Evolutionary conservation across 2,888 invertebrate genomes (phyloP).

Genomic region (Sacculina carcini): DNA sequence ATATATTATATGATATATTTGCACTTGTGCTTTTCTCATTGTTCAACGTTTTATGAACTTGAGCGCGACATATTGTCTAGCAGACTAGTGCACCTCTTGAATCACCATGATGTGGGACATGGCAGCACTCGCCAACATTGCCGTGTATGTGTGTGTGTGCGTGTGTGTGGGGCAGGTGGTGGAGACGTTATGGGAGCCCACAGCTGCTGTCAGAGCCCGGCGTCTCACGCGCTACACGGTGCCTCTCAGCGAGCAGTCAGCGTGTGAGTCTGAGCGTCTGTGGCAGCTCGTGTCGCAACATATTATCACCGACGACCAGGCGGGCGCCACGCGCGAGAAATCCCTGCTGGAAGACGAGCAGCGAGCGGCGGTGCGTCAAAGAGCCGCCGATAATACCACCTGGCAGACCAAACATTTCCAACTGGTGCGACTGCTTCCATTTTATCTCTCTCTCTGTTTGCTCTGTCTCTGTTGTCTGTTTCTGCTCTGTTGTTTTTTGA

Average conservation of each 20-base stretch:
- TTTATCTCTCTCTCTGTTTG: no score
- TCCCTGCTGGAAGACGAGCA: slow-evolving; percentile 68
- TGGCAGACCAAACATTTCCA: slow-evolving; percentile 49
- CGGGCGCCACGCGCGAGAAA: slow-evolving; percentile 62
- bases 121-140: background rate
- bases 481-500: no score
- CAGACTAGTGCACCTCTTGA: background rate
- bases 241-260: slow-evolving; percentile 42
- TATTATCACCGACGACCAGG: slow-evolving; percentile 52
- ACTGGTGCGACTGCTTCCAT: slow-evolving; percentile 10
- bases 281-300: slow-evolving; percentile 71
- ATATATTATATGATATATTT: no score
- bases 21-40: no score
- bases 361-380: slow-evolving; percentile 39
- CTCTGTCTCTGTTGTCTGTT: no score
- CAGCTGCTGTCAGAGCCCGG: slow-evolving; percentile 35
- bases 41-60: no score
- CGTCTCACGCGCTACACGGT: slow-evolving; percentile 53
- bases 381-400: slow-evolving; percentile 33
- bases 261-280: slow-evolving; percentile 59
- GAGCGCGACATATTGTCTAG: background rate
- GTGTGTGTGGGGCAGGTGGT: slow-evolving; percentile 16
- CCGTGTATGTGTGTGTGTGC: background rate
- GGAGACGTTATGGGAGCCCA: slow-evolving; percentile 35
- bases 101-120: background rate